phyloP scores from a whole-genome alignment of 2,797 vertebrate species.

The Coregonus sp. region DNA sequence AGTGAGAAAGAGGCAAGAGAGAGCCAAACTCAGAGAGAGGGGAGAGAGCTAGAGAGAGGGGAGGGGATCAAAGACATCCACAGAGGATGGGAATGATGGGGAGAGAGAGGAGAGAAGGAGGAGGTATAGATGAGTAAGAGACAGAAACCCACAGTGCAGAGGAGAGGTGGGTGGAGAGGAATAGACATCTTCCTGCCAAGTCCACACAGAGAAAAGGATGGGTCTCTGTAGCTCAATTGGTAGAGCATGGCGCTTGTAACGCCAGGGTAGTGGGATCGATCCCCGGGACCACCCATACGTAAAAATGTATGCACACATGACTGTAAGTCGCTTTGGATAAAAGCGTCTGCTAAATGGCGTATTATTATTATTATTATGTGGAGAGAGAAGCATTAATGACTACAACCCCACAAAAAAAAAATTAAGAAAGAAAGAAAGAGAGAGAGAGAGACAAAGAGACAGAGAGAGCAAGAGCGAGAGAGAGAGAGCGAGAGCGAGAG shows the following conservation, averaged over 20 bases:
- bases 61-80: too few species aligned
- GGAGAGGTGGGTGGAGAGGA: neutral
- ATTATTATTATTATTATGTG: neutral
- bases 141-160: neutral
- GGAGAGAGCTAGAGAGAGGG: neutral
- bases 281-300: too few species aligned
- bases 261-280: too few species aligned
- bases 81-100: too few species aligned
- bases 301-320: too few species aligned
- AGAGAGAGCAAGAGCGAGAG: neutral
- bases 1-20: slow-evolving; percentile 24
- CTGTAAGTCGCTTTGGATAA: too few species aligned
- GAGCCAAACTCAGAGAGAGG: neutral
- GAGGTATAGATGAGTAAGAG: neutral
- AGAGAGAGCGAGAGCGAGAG: slow-evolving; percentile 12
- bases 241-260: too few species aligned
- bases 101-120: slow-evolving; percentile 15
- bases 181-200: slow-evolving; percentile 4
- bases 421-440: neutral
- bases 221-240: too few species aligned
- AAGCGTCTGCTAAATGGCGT: too few species aligned
- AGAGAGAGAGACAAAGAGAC: neutral
- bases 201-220: neutral
- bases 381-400: neutral
- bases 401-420: neutral